Evolutionary conservation across 2,113 vertebrate species (phyloP).

Genomic region (Xiphophorus maculatus): DNA sequence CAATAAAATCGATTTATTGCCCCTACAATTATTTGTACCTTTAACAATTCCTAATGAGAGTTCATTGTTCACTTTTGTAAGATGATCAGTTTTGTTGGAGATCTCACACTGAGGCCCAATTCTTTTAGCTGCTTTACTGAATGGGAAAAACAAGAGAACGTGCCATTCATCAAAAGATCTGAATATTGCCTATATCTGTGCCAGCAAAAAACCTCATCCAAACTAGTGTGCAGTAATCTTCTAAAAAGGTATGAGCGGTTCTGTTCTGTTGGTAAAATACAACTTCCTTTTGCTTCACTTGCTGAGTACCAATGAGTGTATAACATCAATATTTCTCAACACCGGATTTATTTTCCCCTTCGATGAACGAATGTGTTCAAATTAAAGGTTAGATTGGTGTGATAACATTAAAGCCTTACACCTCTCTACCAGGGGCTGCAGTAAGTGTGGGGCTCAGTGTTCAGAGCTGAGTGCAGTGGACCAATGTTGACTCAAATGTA

Average conservation of each 20-base stretch:
- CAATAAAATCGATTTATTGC: no score
- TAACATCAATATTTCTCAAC: not conserved
- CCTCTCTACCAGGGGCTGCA: not conserved
- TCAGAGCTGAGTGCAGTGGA: conserved; percentile 83
- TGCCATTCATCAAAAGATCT: no score
- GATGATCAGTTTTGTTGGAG: not conserved
- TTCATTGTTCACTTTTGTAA: not conserved
- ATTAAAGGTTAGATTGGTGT: not conserved
- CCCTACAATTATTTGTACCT: no score
- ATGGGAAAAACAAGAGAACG: no score
- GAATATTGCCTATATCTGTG: no score
- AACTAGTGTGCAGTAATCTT: not conserved
- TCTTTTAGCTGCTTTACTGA: no score
- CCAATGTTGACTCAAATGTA: conserved; percentile 82
- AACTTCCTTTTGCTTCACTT: no score
- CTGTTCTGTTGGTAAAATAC: not conserved
- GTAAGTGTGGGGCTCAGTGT: conserved; percentile 31
- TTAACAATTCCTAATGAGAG: not conserved
- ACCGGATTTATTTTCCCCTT: not conserved
- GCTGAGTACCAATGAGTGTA: not conserved
- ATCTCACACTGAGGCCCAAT: not conserved
- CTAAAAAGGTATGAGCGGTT: not conserved
- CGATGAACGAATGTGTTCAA: not conserved
- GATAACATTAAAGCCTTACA: not conserved
- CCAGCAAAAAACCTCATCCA: no score